phyloP scores from a whole-genome alignment of 2,888 invertebrate genomes.

The Blastobasis lacticolella region DNA sequence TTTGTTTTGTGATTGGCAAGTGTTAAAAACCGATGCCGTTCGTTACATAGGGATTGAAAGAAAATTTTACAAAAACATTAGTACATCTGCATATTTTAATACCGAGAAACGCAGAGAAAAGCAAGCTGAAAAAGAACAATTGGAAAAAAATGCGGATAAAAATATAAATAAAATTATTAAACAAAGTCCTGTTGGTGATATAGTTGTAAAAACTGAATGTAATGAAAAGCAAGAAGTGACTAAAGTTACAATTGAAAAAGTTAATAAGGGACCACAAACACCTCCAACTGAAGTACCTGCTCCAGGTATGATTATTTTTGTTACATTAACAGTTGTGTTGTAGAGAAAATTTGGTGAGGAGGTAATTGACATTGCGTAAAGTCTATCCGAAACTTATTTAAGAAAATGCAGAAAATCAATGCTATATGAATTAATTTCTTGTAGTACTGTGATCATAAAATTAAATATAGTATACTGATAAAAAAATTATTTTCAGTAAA shows the following conservation, averaged over 20 bases:
- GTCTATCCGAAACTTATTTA: no score
- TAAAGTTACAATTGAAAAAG: slow-evolving; percentile 60
- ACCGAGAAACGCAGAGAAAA: slow-evolving; percentile 17
- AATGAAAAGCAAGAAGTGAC: slow-evolving; percentile 51
- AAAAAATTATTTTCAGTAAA: slow-evolving; percentile 44
- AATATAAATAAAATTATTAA: slow-evolving; percentile 30
- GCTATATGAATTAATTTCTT: not conserved
- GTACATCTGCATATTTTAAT: slow-evolving; percentile 31
- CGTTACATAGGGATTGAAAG: slow-evolving; percentile 17
- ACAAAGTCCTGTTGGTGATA: slow-evolving; percentile 44
- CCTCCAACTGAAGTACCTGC: slow-evolving; percentile 1
- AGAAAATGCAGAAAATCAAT: not conserved
- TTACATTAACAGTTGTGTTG: not conserved
- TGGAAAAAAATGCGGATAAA: slow-evolving; percentile 17
- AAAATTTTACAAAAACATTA: slow-evolving; percentile 32
- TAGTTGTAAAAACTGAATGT: slow-evolving; percentile 59
- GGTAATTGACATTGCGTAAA: no score
- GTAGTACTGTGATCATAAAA: not conserved
- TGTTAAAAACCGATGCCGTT: slow-evolving; percentile 26
- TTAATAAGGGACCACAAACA: not conserved
- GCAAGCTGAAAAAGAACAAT: slow-evolving; percentile 17
- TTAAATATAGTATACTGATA: not conserved
- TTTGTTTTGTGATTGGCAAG: slow-evolving; percentile 7
- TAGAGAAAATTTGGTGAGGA: no score
- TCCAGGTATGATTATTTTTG: not conserved